Evolutionary conservation across 2,888 invertebrate species (phyloP).

Genomic region (Agrochola lychnidis): DNA sequence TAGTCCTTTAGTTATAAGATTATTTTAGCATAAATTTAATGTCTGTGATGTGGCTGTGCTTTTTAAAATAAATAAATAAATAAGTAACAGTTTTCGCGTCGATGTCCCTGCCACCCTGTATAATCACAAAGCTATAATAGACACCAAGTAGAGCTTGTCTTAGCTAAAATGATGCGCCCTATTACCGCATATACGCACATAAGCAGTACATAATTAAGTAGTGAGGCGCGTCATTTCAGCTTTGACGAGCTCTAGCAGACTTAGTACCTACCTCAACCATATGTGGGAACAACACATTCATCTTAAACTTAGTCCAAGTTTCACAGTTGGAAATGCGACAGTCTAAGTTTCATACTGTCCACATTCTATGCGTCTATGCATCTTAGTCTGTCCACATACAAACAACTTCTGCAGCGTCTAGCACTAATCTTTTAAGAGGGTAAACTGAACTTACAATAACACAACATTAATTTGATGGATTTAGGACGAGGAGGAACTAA

Average conservation of each 20-base stretch:
- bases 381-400: slow-evolving; percentile 33
- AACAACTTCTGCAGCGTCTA: not conserved
- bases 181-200: too few species aligned
- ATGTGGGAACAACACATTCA: slow-evolving; percentile 28
- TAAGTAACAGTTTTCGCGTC: too few species aligned
- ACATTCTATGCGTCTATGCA: slow-evolving; percentile 23
- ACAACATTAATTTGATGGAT: not conserved
- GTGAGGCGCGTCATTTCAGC: too few species aligned
- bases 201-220: too few species aligned
- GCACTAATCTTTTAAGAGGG: slow-evolving; percentile 35
- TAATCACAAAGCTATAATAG: not conserved
- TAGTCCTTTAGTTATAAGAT: too few species aligned
- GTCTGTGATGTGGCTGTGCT: too few species aligned
- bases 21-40: too few species aligned
- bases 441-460: slow-evolving; percentile 7
- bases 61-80: too few species aligned
- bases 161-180: too few species aligned
- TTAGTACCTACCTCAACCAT: not conserved
- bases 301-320: slow-evolving; percentile 33
- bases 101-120: too few species aligned
- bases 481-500: not conserved
- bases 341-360: slow-evolving; percentile 23
- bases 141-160: not conserved
- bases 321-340: slow-evolving; percentile 5
- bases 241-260: not conserved